A percentile compares a stretch with the other conserved stretches of the same genome.
Conservation (phyloP, 2,113 vertebrate genomes). For the Amblyopsis rosae region DNA sequence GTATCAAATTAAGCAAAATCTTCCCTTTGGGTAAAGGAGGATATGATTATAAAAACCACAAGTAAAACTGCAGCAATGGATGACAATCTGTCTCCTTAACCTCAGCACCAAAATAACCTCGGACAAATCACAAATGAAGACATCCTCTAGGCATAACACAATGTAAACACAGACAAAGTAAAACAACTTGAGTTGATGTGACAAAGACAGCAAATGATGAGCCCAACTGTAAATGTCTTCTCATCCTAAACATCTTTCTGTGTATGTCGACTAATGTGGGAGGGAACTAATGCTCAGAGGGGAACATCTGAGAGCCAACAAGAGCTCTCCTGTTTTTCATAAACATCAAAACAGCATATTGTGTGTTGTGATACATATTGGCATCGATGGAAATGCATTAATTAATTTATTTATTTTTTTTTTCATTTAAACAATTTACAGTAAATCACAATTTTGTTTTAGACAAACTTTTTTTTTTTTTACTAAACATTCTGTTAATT, state of each 20-base stretch:
- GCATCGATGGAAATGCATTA: too few species aligned
- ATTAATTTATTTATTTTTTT: too few species aligned
- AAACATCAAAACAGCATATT: too few species aligned
- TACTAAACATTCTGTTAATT: too few species aligned
- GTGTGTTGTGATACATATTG: too few species aligned
- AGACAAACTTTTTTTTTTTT: too few species aligned
- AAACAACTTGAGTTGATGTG: neutral
- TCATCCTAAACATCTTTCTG: slow-evolving; percentile 20
- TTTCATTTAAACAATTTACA: too few species aligned
- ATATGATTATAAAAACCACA: too few species aligned
- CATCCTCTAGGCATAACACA: neutral
- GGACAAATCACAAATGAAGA: neutral
- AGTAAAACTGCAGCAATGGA: neutral
- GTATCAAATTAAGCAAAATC: too few species aligned
- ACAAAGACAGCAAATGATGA: slow-evolving; percentile 4
- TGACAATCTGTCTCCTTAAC: neutral
- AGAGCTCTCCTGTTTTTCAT: neutral
- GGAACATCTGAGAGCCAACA: slow-evolving; percentile 11
- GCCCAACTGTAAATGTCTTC: slow-evolving; percentile 35
- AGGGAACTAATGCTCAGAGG: slow-evolving; percentile 17
- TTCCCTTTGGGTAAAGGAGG: too few species aligned
- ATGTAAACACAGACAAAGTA: slow-evolving; percentile 1
- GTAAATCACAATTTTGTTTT: too few species aligned
- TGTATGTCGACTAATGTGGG: slow-evolving; percentile 24
- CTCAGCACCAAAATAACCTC: neutral